phyloP scores from a whole-genome alignment of 2,797 vertebrate genomes.

The Odontamblyopus rebecca region DNA sequence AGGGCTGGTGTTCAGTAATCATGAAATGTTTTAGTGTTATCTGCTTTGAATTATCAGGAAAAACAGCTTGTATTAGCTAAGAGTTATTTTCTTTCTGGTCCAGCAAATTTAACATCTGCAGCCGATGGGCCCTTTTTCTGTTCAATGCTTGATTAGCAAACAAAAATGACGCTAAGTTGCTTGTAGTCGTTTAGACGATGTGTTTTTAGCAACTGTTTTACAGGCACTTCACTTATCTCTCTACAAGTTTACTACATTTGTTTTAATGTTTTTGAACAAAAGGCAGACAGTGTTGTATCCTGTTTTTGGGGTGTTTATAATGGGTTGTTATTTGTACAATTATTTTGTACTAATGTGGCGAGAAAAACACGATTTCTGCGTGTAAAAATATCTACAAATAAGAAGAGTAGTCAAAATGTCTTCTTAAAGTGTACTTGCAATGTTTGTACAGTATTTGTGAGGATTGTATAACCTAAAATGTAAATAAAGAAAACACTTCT shows the following conservation, averaged over 20 bases:
- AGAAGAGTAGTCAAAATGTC: neutral
- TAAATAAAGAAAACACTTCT: constrained; percentile 3
- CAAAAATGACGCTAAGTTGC: too few species aligned
- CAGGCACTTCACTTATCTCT: neutral
- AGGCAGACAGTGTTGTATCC: neutral
- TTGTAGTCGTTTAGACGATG: neutral
- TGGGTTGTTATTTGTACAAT: neutral
- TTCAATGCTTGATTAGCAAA: neutral
- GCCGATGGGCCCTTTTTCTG: neutral
- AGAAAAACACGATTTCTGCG: neutral
- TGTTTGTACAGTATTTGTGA: constrained; percentile 1
- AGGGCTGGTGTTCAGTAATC: neutral
- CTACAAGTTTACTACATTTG: neutral
- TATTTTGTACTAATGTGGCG: neutral
- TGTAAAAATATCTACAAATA: neutral
- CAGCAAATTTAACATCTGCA: neutral
- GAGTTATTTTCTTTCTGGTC: neutral
- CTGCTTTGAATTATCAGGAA: too few species aligned
- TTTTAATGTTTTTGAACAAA: neutral
- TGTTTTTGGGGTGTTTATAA: neutral
- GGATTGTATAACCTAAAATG: neutral
- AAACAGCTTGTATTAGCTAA: too few species aligned
- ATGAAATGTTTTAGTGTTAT: too few species aligned
- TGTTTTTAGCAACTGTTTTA: neutral
- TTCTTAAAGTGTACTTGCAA: neutral